Base-by-base conservation (phyloP, 2,797 vertebrate genomes). In the Tachyglossus aculeatus region DNA sequence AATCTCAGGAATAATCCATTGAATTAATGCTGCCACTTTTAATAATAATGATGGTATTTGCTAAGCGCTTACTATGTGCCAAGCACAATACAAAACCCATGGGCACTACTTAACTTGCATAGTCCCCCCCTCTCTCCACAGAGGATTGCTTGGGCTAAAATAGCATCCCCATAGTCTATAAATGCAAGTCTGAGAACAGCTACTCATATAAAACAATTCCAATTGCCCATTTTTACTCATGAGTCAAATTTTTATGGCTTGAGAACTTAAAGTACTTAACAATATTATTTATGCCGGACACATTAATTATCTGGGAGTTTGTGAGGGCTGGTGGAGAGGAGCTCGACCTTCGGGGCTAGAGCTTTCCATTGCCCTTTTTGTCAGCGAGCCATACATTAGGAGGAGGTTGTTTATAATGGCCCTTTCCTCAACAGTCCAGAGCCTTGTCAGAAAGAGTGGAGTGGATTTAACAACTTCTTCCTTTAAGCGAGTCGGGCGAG, bases 181-280 rank as follows among this genome's bases (percentile, higher is more conserved):
- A n/a, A n/a, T n/a, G n/a, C n/a, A n/a, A n/a, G n/a, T n/a, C n/a
- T n/a, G 68, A 54, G 66, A 44, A 4, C 27, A 25, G 5, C 18
- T 53, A 9, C 5, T 21, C 32, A 57, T 56, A 75, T 22, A 19
- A n/a, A 57, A 18, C 10, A 65, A 21, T 22, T 62, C 12, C 19
- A n/a, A n/a, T 2, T 29, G 22, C 43, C 25, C 2, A 36, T 19
- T 3, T 18, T n/a, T 50, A 16, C 22, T 24, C 47, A 62, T 43
- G 24, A 52, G 11, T 50, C 64, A 27, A 25, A n/a, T 57, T 71
- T 56, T 65, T 60, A 59, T 15, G 53, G 29, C 40, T 75, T 63
- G 55, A 47, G 52, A 48, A 63, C 6, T 43, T 62, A 13, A 32
- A 52, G 27, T 9, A 12, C 27, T 68, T 29, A 27, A 39, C 16